Percentiles rank a stretch among this genome's conserved stretches.
phyloP scores from a whole-genome alignment of 2,888 invertebrate genomes.

The Drosophila crucigera region DNA sequence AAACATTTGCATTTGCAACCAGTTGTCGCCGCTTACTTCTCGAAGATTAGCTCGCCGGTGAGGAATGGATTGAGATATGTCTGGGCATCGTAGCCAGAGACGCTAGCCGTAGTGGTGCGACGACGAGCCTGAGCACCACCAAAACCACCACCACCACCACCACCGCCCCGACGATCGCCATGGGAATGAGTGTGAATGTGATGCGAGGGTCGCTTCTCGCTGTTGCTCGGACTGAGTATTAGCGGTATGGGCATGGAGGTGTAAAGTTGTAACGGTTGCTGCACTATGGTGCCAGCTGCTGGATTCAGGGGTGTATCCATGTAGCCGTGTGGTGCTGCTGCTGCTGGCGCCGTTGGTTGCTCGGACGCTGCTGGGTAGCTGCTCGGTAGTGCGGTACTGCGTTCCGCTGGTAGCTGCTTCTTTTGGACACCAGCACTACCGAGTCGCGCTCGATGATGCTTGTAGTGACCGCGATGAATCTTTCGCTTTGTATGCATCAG shows the following conservation, averaged over 20 bases:
- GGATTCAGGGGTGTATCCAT: slow-evolving; percentile 78
- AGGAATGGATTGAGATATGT: slow-evolving; percentile 83
- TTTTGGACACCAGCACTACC: slow-evolving; percentile 27
- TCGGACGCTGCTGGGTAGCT: slow-evolving; percentile 21
- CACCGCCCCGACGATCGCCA: slow-evolving; percentile 58
- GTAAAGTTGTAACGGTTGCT: slow-evolving; percentile 72
- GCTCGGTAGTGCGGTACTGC: slow-evolving; percentile 25
- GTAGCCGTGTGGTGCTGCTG: slow-evolving; percentile 60
- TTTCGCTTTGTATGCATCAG: slow-evolving; percentile 71
- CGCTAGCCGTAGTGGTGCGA: slow-evolving; percentile 73
- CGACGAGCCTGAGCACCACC: slow-evolving; percentile 63
- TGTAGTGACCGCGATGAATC: slow-evolving; percentile 79
- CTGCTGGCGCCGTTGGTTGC: slow-evolving; percentile 34
- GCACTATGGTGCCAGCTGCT: slow-evolving; percentile 71
- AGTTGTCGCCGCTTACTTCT: slow-evolving; percentile 69
- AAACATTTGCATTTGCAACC: slow-evolving; percentile 1
- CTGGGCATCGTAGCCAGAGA: slow-evolving; percentile 78
- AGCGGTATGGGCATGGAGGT: slow-evolving; percentile 83
- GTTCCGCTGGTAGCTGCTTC: slow-evolving; percentile 24
- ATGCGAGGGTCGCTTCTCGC: slow-evolving; percentile 76
- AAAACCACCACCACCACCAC: not conserved
- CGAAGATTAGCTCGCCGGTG: slow-evolving; percentile 82
- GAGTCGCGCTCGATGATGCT: slow-evolving; percentile 71
- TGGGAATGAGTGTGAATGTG: slow-evolving; percentile 70
- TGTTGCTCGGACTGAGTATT: slow-evolving; percentile 80